These are phyloP conservation scores for Columba guinea DNA, from an alignment of 2,797 vertebrate genomes.

Conservation along the genomic window DNA sequence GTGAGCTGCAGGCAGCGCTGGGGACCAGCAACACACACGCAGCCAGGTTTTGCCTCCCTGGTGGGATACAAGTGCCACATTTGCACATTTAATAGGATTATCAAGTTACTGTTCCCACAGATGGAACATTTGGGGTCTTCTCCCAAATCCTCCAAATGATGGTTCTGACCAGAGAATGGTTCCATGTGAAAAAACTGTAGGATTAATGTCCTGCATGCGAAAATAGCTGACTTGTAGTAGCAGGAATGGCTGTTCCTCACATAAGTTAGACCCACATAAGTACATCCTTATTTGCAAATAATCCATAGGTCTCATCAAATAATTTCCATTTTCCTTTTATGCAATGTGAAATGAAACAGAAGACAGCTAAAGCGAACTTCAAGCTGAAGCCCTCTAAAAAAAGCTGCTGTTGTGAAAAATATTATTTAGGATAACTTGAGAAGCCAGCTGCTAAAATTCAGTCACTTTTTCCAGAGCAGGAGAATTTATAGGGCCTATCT, in stretches of 20 bases:
- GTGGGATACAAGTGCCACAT: neutral
- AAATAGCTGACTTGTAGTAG: neutral
- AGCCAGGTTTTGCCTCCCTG: neutral
- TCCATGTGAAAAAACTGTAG: fast-evolving
- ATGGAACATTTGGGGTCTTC: neutral
- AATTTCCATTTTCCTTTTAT: neutral
- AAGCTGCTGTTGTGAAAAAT: neutral
- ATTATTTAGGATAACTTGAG: neutral
- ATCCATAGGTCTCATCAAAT: neutral
- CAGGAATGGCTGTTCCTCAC: neutral
- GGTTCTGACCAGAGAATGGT: fast-evolving
- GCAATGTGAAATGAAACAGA: neutral
- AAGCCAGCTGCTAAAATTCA: neutral
- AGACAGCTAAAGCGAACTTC: neutral
- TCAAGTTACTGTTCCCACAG: neutral
- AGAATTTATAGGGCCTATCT: neutral
- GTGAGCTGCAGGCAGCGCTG: fast-evolving
- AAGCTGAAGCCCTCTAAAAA: neutral
- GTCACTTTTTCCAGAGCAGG: neutral
- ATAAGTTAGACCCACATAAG: neutral
- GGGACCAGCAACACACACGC: neutral
- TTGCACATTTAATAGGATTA: neutral
- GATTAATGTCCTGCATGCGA: neutral
- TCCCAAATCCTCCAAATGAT: neutral
- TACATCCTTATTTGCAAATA: neutral